phyloP scores from a whole-genome alignment of 2,113 vertebrate genomes.

The Galbula dea region DNA sequence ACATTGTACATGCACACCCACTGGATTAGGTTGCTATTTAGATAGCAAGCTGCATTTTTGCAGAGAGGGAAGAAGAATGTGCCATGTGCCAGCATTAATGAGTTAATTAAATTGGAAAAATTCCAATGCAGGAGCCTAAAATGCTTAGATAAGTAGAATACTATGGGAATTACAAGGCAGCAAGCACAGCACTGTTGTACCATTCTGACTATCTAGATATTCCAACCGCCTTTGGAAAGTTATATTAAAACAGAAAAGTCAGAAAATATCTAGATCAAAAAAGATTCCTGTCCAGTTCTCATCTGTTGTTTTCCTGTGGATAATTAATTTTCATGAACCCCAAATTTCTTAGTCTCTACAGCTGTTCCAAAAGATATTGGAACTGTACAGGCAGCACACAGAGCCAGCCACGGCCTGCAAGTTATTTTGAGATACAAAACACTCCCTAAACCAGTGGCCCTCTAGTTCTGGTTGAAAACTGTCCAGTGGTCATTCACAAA shows the following conservation, averaged over 20 bases:
- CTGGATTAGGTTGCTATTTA: slow-evolving; percentile 55
- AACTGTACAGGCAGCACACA: neutral
- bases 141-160: slow-evolving; percentile 56
- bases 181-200: neutral
- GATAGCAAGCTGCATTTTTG: slow-evolving; percentile 32
- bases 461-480: neutral
- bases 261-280: neutral
- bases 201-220: slow-evolving; percentile 13
- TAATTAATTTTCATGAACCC: neutral
- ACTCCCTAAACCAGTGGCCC: neutral
- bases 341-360: neutral
- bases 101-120: slow-evolving; percentile 77
- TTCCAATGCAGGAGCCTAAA: slow-evolving; percentile 62
- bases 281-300: neutral
- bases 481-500: neutral
- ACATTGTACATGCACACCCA: slow-evolving; percentile 22
- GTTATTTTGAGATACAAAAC: neutral
- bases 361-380: neutral
- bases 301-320: neutral
- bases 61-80: slow-evolving; percentile 40
- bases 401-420: neutral
- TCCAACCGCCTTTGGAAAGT: neutral
- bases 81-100: slow-evolving; percentile 72
- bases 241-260: neutral
- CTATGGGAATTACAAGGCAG: slow-evolving; percentile 25